Base-by-base conservation (phyloP, 2,797 vertebrate genomes). In the Cyprinodon diabolis region DNA sequence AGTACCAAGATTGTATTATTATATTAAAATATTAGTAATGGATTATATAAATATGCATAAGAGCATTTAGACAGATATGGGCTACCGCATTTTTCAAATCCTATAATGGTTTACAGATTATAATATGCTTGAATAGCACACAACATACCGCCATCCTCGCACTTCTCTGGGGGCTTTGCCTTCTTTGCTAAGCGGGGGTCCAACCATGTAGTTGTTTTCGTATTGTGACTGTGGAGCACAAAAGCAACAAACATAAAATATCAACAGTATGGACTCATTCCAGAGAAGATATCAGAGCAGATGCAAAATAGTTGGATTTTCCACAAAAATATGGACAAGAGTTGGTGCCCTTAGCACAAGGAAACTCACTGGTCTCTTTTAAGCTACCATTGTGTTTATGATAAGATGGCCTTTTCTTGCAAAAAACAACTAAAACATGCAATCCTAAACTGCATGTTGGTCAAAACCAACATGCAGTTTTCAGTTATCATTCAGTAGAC, bases 171-270 rank as follows among this genome's bases (percentile, higher is more conserved):
- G 76, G 98, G 97, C 93, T 99, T 99, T 47, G 97, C 96, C 94
- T 98, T 99, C 93, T 97, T 98, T 48, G 97, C 97, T 86, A 99
- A 94, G 65, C 98, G 96, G 15, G 98, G 98, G 90, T 99, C 98
- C 87, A 99, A 89, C 98, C 98, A 99, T 0, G 98, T 99, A 52
- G 98, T 99, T 9, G 97, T 98, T 95, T 99, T 99, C 75, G 96
- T 97, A 86, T 99, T 99, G 83, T 99, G 98, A 89, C 98, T 99
- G 90, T 3, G 68, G 81, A 92, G 84, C 56, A 93, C 84, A 94
- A 21, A 57, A 75, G 1, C 51, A 81, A 65, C 66, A 82, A 65
- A 43, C 52, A 70, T 69, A 68, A 74, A 83, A 78, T 43, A 76
- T 85, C 25, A 56, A 69, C 67, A 75, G 68, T 15, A 68, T 56